Evolutionary conservation across 2,797 vertebrate genomes (phyloP), one percentile per base, ranked within the genome.

Genomic region (Poeciliopsis infans): DNA sequence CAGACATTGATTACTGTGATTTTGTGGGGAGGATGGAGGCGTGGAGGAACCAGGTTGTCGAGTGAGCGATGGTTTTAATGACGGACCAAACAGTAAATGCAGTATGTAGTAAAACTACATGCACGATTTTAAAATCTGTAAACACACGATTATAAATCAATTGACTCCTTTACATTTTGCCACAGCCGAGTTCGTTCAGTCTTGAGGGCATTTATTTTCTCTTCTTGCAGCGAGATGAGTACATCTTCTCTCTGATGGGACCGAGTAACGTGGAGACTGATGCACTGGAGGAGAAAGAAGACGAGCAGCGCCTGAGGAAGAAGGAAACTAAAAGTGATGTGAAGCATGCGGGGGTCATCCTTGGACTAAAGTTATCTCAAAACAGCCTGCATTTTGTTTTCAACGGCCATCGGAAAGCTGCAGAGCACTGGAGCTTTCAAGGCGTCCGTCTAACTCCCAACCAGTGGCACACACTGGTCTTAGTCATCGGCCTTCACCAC

Each of bases 381-480:
- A 87, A 93, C 76, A 95, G 90, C 76, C 91, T 99, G 31, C 96
- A 97, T 80, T 96, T 99, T 85, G 91, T 97, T 39, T 97, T 97
- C 88, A 87, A 85, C 89, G 95, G 95, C 93, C 94, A 90, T 20
- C 82, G 87, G 0, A 92, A 95, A 77, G 93, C 94, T 82, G 89
- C 93, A 73, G 96, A 94, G 71, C 94, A 92, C 0, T 95, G 96
- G 89, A 95, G 94, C 84, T 98, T 99, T 92, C 90, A 75, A 81
- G 93, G 93, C 13, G 66, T 95, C 2, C 87, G 75, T 16, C 89
- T 98, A 77, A 83, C 85, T 0, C 96, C 98, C 79, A 91, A 91
- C 89, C 96, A 77, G 61, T 99, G 98, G 98, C 98, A 98, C 95
- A 97, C 97, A 0, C 90, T 99, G 33, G 71, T 98, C 79, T 87